Base-by-base conservation (phyloP, 2,797 vertebrate genomes). In the Epinephelus coioides region DNA sequence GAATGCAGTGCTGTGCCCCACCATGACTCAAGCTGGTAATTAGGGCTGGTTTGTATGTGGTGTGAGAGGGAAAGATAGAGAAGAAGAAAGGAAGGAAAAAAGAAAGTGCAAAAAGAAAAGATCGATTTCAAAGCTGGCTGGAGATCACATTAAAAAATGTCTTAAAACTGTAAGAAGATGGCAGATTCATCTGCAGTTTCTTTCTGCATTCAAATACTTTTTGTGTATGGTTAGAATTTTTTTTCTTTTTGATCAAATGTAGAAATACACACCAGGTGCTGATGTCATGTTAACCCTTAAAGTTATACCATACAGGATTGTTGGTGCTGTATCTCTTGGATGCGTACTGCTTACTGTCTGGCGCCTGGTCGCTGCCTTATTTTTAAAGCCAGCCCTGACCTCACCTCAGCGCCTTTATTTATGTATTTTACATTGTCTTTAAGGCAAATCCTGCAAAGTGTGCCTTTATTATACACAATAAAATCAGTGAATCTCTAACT, bases 21-120 rank as follows among this genome's bases (percentile, higher is more conserved):
- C 50, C 40, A 53, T 86, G 86, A 85, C 47, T 89, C 73, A 84
- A 88, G 77, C 60, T 71, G 81, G 76, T 89, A 88, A 90, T 91
- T 91, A 89, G 68, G 86, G 66, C 61, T 81, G 57, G 46, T 74
- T 68, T 72, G 57, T 83, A 78, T 86, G 61, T 65, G 64, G 54
- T 69, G 76, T 76, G 34, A 80, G 53, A 66, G 30, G 50, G 19
- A 74, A 65, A 46, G 73, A 59, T 43, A 74, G 14, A 53, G 13
- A 57, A 73, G 23, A 44, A 25, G 19, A 51, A 70, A 54, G 30
- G 23, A 30, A 27, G 55, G 30, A 40, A 60, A 50, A 60, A 55
- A 21, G 12, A 70, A 70, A 54, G 47, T 10, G 46, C 5, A 8
- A 47, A 23, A 65, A 12, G 43, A 61, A 64, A 72, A n/a, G 12